Evolutionary conservation across 2,113 vertebrate genomes (phyloP).

Genomic region (Castor canadensis): DNA sequence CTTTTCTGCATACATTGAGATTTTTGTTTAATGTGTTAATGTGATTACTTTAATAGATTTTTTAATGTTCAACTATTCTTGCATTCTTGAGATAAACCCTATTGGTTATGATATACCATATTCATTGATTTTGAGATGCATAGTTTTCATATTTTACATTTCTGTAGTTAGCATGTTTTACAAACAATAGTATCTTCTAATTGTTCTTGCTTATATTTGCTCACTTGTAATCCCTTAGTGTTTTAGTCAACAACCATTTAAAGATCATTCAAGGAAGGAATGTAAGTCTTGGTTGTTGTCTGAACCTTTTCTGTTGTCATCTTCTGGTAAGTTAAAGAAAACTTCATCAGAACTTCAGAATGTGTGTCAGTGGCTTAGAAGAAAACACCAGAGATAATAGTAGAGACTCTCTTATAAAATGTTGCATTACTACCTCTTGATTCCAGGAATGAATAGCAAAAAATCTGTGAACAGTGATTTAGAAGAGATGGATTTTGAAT

Average conservation of each 20-base stretch:
- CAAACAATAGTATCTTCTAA: neutral
- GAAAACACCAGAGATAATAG: neutral
- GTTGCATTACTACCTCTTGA: neutral
- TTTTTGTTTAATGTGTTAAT: slow-evolving; percentile 2
- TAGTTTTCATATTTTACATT: slow-evolving; percentile 19
- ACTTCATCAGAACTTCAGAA: neutral
- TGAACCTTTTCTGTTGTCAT: neutral
- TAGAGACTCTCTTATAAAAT: neutral
- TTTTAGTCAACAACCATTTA: neutral
- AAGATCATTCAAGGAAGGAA: neutral
- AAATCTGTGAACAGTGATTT: neutral
- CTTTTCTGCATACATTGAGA: neutral
- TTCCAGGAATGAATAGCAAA: neutral
- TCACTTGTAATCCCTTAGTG: neutral
- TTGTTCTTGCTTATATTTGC: slow-evolving; percentile 3
- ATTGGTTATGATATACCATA: neutral
- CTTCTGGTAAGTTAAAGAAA: neutral
- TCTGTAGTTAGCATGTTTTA: slow-evolving; percentile 23
- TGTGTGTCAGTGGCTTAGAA: neutral
- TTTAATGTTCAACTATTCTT: neutral
- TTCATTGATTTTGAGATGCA: neutral
- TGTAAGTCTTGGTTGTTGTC: neutral
- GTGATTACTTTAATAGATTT: neutral
- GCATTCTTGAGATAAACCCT: neutral
- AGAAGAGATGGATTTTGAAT: slow-evolving; percentile 7